Conservation (phyloP, 2,797 vertebrate species). For the Intellagama lesueurii region DNA sequence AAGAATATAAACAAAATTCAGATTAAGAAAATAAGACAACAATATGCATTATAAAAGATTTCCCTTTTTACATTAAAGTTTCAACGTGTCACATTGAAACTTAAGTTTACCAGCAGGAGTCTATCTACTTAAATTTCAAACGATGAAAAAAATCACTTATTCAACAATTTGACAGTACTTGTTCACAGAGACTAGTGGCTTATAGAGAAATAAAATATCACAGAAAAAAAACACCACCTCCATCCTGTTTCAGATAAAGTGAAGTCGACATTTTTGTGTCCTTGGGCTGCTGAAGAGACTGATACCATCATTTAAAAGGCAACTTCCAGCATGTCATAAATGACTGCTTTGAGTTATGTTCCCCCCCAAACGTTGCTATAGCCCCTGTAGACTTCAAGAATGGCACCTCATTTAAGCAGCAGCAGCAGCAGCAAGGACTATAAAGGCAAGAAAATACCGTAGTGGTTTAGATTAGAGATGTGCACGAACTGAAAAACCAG, state of each 20-base stretch:
- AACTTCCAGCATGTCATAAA: constrained; percentile 66
- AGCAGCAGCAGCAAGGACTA: background rate
- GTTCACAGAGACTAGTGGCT: constrained; percentile 29
- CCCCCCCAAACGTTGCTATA: constrained; percentile 49
- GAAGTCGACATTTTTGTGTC: constrained; percentile 46
- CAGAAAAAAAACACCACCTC: constrained; percentile 55
- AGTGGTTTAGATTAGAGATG: background rate
- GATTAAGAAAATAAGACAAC: constrained; percentile 24
- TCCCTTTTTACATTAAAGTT: constrained; percentile 47
- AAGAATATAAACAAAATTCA: constrained; percentile 42
- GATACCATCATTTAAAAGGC: constrained; percentile 65
- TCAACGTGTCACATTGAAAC: constrained; percentile 47
- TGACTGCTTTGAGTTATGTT: constrained; percentile 59
- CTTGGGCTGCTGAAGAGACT: constrained; percentile 60
- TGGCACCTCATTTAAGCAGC: constrained; percentile 13
- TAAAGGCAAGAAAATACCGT: background rate
- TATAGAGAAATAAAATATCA: constrained; percentile 62
- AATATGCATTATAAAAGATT: constrained; percentile 18
- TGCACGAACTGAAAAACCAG: too few relatives aligned
- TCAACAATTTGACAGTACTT: constrained; percentile 57
- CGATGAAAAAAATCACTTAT: constrained; percentile 35
- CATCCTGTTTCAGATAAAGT: constrained; percentile 48
- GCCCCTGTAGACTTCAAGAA: constrained; percentile 44
- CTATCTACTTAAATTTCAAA: constrained; percentile 58
- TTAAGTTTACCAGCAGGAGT: constrained; percentile 58